Conservation (phyloP, 2,888 invertebrate species). For the Eupithecia vulgata region DNA sequence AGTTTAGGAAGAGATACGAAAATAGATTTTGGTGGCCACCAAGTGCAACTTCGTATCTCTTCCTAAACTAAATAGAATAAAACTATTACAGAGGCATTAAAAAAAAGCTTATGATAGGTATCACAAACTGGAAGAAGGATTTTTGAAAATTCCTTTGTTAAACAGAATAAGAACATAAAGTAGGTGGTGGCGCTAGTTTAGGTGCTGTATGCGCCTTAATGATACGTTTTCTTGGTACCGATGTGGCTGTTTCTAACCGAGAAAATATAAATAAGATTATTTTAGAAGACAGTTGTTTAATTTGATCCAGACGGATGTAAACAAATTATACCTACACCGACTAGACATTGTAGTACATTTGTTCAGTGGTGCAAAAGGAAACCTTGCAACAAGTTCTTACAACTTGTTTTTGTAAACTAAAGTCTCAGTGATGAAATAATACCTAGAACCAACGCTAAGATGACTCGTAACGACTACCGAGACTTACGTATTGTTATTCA, state of each 20-base stretch:
- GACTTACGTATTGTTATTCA: background rate
- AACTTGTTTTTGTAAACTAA: slow-evolving; percentile 7
- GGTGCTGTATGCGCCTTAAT: too few relatives aligned
- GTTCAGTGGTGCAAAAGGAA: slow-evolving; percentile 1
- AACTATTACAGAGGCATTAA: too few relatives aligned
- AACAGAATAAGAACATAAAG: too few relatives aligned
- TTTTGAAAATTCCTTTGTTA: too few relatives aligned
- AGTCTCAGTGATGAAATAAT: slow-evolving; percentile 8
- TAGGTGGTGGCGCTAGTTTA: too few relatives aligned
- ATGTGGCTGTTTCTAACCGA: slow-evolving; percentile 15
- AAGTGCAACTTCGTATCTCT: too few relatives aligned
- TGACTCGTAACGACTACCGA: background rate
- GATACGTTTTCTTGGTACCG: slow-evolving; percentile 1
- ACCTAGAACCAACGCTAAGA: slow-evolving; percentile 2
- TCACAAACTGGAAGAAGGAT: too few relatives aligned
- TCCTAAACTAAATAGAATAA: too few relatives aligned
- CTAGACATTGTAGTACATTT: slow-evolving; percentile 2
- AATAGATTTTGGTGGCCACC: too few relatives aligned
- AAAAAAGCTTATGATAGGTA: too few relatives aligned
- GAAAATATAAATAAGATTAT: slow-evolving; percentile 7
- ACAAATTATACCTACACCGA: slow-evolving; percentile 4
- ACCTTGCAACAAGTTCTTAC: slow-evolving; percentile 10
- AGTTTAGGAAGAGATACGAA: too few relatives aligned
- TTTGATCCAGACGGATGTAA: slow-evolving; percentile 10
- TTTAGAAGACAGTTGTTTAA: slow-evolving; percentile 1